phyloP scores from a whole-genome alignment of 2,113 vertebrate genomes.

The Nerophis ophidion region DNA sequence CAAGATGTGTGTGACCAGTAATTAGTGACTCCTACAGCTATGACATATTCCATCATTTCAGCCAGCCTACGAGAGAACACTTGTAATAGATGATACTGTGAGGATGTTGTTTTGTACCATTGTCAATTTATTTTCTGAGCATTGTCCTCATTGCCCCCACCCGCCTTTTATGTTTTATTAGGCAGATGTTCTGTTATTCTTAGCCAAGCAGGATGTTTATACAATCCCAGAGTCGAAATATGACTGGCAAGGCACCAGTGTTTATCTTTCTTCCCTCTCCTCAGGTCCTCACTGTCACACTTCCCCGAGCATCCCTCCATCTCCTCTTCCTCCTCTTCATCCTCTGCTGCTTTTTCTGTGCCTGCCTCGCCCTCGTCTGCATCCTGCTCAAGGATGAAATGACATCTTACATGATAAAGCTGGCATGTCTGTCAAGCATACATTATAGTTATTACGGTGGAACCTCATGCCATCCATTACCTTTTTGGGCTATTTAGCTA shows the following conservation, averaged over 20 bases:
- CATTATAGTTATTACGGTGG: slow-evolving; percentile 29
- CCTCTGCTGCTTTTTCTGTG: slow-evolving; percentile 12
- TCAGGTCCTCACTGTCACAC: slow-evolving; percentile 47
- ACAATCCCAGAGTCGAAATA: slow-evolving; percentile 68
- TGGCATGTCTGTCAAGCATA: slow-evolving; percentile 27
- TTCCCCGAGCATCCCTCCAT: slow-evolving; percentile 24
- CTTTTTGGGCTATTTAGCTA: no score
- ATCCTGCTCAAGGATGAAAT: slow-evolving; percentile 24
- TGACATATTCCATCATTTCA: no score
- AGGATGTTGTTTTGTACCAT: slow-evolving; percentile 35
- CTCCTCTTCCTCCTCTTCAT: not conserved
- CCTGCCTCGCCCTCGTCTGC: slow-evolving; percentile 19
- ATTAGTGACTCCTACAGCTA: no score
- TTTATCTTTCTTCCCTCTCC: slow-evolving; percentile 63
- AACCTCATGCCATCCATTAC: not conserved
- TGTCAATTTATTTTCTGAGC: not conserved
- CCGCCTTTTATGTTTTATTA: slow-evolving; percentile 67
- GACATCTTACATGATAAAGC: slow-evolving; percentile 33
- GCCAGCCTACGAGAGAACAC: no score
- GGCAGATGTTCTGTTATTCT: slow-evolving; percentile 73
- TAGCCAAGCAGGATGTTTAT: slow-evolving; percentile 78
- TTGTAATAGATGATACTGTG: slow-evolving; percentile 14
- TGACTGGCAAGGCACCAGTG: slow-evolving; percentile 65
- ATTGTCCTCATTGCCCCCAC: slow-evolving; percentile 56
- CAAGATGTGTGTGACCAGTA: not conserved